These are phyloP conservation scores for Tenthredo notha DNA, from an alignment of 2,888 invertebrate species.

Conservation along the genomic window DNA sequence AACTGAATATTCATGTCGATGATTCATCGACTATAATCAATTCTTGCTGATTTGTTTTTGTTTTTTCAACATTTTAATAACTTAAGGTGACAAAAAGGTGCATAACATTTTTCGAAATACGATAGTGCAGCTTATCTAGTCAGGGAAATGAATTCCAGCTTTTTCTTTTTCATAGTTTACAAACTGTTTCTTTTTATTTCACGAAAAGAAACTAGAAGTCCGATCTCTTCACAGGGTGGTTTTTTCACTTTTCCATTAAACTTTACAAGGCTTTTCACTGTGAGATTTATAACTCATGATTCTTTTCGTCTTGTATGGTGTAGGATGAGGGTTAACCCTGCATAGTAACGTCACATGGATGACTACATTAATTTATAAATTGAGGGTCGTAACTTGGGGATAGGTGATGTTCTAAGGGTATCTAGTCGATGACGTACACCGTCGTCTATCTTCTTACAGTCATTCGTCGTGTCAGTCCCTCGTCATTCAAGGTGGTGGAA, in stretches of 20 bases:
- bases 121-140: not conserved
- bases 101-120: not conserved
- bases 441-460: conserved; percentile 38
- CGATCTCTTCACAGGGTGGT: not conserved
- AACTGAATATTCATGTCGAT: conserved; percentile 53
- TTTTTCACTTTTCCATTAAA: not conserved
- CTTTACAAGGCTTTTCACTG: not conserved
- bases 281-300: not conserved
- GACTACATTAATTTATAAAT: conserved; percentile 20
- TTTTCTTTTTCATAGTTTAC: not conserved
- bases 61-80: not conserved
- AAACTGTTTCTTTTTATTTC: not conserved
- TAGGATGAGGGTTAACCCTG: not conserved
- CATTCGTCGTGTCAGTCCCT: conserved; percentile 47
- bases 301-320: not conserved
- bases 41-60: not conserved
- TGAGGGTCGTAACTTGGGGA: conserved; percentile 21
- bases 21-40: conserved; percentile 41
- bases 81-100: not conserved
- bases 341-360: not conserved
- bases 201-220: not conserved
- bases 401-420: not conserved
- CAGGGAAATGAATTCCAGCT: not conserved
- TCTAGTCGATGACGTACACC: conserved; percentile 7
- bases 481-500: conserved; percentile 25